These are phyloP conservation scores for Oncorhynchus nerka DNA, from an alignment of 2,113 vertebrate genomes.

Conservation along the genomic window DNA sequence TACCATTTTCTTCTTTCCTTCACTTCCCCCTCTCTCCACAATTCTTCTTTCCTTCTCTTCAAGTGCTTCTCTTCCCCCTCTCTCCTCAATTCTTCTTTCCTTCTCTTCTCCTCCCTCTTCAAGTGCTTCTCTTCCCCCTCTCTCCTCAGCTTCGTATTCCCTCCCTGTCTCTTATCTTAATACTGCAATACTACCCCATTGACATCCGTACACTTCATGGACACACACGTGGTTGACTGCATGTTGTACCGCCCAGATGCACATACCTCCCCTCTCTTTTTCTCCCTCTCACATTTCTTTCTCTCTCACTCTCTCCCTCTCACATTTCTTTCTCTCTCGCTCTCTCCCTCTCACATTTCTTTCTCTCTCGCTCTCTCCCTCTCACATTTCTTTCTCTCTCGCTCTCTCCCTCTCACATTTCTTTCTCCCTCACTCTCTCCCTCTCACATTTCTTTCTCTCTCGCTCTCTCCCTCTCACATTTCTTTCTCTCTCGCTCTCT, in stretches of 20 bases:
- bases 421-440: constrained; percentile 26
- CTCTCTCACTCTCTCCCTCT: constrained; percentile 14
- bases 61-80: constrained; percentile 28
- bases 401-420: constrained; percentile 1
- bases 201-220: too few relatives aligned
- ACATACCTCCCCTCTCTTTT: not conserved
- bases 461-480: constrained; percentile 16
- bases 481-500: not conserved
- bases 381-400: not conserved
- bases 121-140: not conserved
- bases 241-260: too few relatives aligned
- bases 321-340: not conserved
- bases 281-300: constrained; percentile 1
- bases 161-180: constrained; percentile 2
- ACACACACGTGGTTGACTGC: too few relatives aligned
- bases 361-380: not conserved
- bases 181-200: constrained; percentile 43
- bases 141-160: not conserved
- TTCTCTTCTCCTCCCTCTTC: not conserved
- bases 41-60: not conserved
- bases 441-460: constrained; percentile 15
- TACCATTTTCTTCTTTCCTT: not conserved
- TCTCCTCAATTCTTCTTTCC: not conserved
- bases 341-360: not conserved
- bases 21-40: constrained; percentile 26